These are phyloP conservation scores for Falco novaeseelandiae DNA, from an alignment of 2,797 vertebrate species.

Conservation along the genomic window DNA sequence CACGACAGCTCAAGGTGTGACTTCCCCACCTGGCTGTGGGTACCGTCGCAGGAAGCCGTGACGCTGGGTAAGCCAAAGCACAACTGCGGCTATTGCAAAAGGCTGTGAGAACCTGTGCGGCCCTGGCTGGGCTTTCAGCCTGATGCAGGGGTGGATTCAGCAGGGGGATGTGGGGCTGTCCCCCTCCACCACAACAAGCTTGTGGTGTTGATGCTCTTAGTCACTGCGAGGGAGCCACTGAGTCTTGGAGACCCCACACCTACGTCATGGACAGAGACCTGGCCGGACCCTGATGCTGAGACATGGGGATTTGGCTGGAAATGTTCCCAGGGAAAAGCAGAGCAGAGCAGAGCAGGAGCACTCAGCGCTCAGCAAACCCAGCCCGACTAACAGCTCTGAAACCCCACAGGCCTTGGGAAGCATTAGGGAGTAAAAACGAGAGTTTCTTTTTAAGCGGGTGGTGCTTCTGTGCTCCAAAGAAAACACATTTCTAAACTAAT, in stretches of 20 bases:
- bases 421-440: neutral
- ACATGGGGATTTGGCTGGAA: neutral
- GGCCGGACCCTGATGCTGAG: neutral
- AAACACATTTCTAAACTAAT: constrained; percentile 43
- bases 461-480: constrained; percentile 4
- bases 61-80: neutral
- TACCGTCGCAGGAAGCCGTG: accelerated
- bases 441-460: neutral
- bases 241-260: neutral
- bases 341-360: neutral
- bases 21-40: neutral
- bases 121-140: neutral
- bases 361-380: neutral
- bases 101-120: neutral
- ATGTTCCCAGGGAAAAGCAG: neutral
- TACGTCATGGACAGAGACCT: neutral
- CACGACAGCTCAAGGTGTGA: neutral
- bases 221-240: neutral
- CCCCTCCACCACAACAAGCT: neutral
- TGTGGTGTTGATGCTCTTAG: neutral
- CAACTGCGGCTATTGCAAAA: neutral
- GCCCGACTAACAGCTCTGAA: neutral
- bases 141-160: neutral
- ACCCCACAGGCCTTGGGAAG: neutral
- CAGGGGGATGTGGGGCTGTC: neutral